Conservation (phyloP, 2,113 vertebrate genomes). For the Thalassoma bifasciatum region DNA sequence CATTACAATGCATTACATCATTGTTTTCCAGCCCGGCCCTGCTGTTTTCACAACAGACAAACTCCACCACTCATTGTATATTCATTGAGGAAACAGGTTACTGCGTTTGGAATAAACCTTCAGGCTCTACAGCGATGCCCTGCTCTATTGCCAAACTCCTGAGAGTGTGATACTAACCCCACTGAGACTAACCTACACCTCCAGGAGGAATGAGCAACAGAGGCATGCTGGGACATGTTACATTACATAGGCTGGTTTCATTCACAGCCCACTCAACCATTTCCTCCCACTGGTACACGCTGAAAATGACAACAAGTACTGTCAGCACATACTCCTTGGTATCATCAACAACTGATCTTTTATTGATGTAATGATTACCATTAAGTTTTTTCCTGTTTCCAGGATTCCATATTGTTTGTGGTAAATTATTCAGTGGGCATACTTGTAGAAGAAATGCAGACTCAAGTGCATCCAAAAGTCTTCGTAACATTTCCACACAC, state of each 20-base stretch:
- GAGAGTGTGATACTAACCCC: not conserved
- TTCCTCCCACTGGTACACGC: not conserved
- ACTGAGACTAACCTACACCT: conserved; percentile 16
- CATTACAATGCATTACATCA: not conserved
- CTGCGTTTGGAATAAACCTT: not conserved
- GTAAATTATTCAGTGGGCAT: conserved; percentile 45
- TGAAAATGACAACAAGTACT: conserved; percentile 6
- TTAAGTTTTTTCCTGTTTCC: conserved; percentile 30
- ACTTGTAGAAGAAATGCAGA: conserved; percentile 25
- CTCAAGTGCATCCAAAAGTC: conserved; percentile 43
- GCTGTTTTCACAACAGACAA: not conserved
- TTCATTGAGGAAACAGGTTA: not conserved
- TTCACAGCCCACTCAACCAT: conserved; percentile 19
- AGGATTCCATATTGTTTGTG: conserved; percentile 32
- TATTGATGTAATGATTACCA: conserved; percentile 53
- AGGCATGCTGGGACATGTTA: conserved; percentile 27
- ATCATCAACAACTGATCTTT: conserved; percentile 34
- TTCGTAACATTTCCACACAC: conserved; percentile 31
- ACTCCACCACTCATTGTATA: not conserved
- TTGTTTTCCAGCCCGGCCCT: not conserved
- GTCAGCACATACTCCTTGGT: conserved; percentile 7
- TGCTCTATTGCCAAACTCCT: not conserved
- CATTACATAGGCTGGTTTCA: conserved; percentile 29
- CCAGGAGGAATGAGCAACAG: conserved; percentile 14
- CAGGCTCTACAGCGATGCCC: not conserved